phyloP scores from a whole-genome alignment of 2,888 invertebrate genomes.

The Himalopsyche tibetana region DNA sequence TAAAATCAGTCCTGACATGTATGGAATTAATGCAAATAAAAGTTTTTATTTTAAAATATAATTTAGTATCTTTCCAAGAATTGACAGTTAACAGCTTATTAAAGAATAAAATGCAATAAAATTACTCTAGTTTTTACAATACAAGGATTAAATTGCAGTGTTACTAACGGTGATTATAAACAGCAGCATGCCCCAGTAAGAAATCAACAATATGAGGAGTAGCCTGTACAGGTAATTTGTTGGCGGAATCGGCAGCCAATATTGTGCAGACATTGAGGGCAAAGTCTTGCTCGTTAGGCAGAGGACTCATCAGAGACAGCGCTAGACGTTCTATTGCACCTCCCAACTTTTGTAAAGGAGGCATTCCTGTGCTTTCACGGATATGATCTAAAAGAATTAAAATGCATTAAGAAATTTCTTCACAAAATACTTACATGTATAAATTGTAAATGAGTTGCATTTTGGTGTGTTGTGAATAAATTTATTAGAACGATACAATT shows the following conservation, averaged over 20 bases:
- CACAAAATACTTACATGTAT: too few species aligned
- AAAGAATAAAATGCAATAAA: too few species aligned
- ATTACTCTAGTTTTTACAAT: too few species aligned
- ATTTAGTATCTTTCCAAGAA: too few species aligned
- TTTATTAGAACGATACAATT: too few species aligned
- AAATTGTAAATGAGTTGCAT: not conserved
- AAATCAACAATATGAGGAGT: conserved; percentile 92
- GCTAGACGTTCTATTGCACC: conserved; percentile 86
- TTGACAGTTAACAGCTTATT: too few species aligned
- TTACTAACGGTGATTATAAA: conserved; percentile 90
- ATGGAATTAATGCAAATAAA: too few species aligned
- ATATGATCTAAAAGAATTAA: conserved; percentile 58
- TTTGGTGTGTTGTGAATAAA: not conserved
- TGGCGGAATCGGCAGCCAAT: conserved; percentile 94
- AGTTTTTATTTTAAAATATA: too few species aligned
- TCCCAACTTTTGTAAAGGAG: conserved; percentile 67
- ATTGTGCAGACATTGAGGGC: conserved; percentile 98
- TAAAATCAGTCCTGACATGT: too few species aligned
- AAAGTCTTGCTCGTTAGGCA: conserved; percentile 99
- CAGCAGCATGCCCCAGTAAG: conserved; percentile 94
- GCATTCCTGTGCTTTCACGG: conserved; percentile 60
- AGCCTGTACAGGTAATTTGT: conserved; percentile 89
- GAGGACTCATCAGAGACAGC: conserved; percentile 94
- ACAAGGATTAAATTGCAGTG: not conserved
- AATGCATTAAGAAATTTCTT: not conserved